Evolutionary conservation across 53 echinoderm and acorn worm genomes (phyloP), one percentile per base, ranked within the genome.

Genomic region (Astropecten irregularis): DNA sequence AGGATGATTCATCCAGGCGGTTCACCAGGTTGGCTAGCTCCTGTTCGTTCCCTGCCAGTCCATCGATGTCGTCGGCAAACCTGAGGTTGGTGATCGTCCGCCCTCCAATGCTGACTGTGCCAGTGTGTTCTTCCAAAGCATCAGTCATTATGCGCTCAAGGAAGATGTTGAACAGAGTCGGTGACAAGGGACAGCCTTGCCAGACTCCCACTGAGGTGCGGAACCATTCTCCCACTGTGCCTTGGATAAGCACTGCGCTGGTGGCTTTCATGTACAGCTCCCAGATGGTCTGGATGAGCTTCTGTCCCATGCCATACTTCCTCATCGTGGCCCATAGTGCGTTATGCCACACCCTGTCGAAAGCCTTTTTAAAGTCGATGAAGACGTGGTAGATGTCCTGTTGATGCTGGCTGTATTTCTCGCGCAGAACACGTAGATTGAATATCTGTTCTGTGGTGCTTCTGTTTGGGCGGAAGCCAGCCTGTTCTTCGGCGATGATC

Each of bases 401-500:
- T 39, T 83, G 83, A 49, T 88, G 82, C 13, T 57, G 69, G 5
- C 25, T 33, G 59, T 70, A 44, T 52, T 88, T 88, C 62, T 82
- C 88, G 18, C 57, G 61, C 18, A 88, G 50, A 25, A 72, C 54
- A 15, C 73, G 68, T 5, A 83, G 33, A 29, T 88, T 88, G 27
- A 72, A 30, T 33, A 66, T 88, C 50, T 83, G 88, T 60, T 88
- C 83, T 61, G 52, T 50, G n/a, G 67, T 67, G 27, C 82, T 82
- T 25, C 67, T 48, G 10, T 47, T 52, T 35, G 36, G 30, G 16
- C 82, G 40, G 54, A 88, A 82, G 21, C 88, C 72, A 37, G 88
- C 82, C 72, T 83, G 88, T 46, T 88, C 83, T 49, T 88, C 88
- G 40, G 82, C 71, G 32, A 73, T 82, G 64, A 88, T 83, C 2